phyloP scores from a whole-genome alignment of 2,797 vertebrate genomes.

The Remorina albescens region DNA sequence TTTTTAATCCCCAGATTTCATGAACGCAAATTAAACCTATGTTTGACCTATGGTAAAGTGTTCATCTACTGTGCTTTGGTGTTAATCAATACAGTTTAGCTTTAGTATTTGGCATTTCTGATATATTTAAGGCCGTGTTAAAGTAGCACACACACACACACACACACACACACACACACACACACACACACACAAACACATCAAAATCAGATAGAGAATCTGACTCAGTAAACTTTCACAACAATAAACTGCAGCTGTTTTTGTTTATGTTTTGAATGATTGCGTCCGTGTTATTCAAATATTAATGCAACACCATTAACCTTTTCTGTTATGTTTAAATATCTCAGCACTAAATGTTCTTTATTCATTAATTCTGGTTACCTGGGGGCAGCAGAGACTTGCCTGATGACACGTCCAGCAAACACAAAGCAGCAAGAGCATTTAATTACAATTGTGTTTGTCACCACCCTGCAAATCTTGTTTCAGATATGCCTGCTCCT shows the following conservation, averaged over 20 bases:
- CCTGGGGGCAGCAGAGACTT: background rate
- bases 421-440: background rate
- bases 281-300: too few species aligned
- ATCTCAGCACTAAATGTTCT: background rate
- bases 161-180: too few species aligned
- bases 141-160: background rate
- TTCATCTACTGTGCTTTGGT: background rate
- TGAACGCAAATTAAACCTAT: background rate
- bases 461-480: too few species aligned
- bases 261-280: background rate
- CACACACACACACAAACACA: too few species aligned
- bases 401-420: background rate
- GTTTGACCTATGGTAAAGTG: background rate
- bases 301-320: background rate
- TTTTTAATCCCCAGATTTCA: background rate
- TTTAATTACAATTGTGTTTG: background rate
- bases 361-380: background rate
- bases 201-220: background rate
- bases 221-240: background rate
- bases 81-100: background rate
- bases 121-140: too few species aligned
- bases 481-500: too few species aligned
- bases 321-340: background rate
- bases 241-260: too few species aligned
- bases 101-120: too few species aligned